Evolutionary conservation across 2,797 vertebrate species (phyloP), one percentile per base, ranked within the genome.

Genomic region (Serranus cabrilla): DNA sequence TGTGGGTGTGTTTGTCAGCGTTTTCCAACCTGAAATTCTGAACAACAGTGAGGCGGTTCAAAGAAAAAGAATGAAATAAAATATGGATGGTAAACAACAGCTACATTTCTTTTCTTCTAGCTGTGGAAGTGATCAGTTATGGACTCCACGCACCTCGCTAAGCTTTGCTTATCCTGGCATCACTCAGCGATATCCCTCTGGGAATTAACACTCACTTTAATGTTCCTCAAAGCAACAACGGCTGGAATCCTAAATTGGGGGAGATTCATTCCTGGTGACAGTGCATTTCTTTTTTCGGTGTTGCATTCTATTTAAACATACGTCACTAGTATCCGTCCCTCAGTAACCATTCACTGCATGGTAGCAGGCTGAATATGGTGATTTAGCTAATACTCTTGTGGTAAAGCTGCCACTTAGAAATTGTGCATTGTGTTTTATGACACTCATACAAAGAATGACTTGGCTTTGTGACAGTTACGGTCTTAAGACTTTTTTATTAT

Each of bases 121-220:
- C 81, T 82, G 79, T 82, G 74, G 88, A 85, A 80, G 72, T 84
- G 74, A 87, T 87, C 85, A 83, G 74, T 80, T 57, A 71, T 80
- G 66, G 82, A 77, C 74, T 74, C 71, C 37, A 37, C 46, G 16
- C 57, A 78, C 67, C 68, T 82, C n/a, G 7, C 73, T 89, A 81
- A 90, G 80, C 84, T 81, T 76, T 75, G 57, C 68, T 88, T 84
- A 76, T 85, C 84, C 77, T 66, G 62, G 70, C 60, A 85, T 91
- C 75, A 61, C 56, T 82, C 65, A 58, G 59, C 69, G 78, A 59
- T 70, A 49, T 61, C 71, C 70, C 56, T 57, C 46, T 61, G 69
- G 67, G 79, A 71, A 86, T 89, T 85, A 80, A 74, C 71, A 47
- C 51, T 75, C 34, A 45, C 83, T 92, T 86, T 83, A 85, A 84